Percentiles rank a stretch among this genome's conserved stretches.
These are phyloP conservation scores for human DNA, from an alignment of 2,113 vertebrate species.

Conservation along the genomic window GRCh38 chr4:41965501-41966000, in stretches of 20 bases:
- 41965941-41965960: slow-evolving; percentile 51
- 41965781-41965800: no score
- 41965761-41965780: neutral
- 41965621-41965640: slow-evolving; percentile 8
- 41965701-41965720: neutral
- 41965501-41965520: neutral
- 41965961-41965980: slow-evolving; percentile 60
- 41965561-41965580: neutral
- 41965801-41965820: no score
- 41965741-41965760: neutral
- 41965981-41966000: neutral
- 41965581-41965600: neutral
- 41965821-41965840: no score
- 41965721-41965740: neutral
- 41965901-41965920: neutral
- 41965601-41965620: slow-evolving; percentile 23
- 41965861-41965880: neutral
- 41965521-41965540: neutral
- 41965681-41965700: neutral
- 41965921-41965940: neutral
- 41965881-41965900: neutral
- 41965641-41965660: slow-evolving; percentile 15
- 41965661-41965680: neutral
- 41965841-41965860: neutral
- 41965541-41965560: neutral